These are phyloP conservation scores for Polymixis lichenea DNA, from an alignment of 2,888 invertebrate genomes.

Conservation along the genomic window DNA sequence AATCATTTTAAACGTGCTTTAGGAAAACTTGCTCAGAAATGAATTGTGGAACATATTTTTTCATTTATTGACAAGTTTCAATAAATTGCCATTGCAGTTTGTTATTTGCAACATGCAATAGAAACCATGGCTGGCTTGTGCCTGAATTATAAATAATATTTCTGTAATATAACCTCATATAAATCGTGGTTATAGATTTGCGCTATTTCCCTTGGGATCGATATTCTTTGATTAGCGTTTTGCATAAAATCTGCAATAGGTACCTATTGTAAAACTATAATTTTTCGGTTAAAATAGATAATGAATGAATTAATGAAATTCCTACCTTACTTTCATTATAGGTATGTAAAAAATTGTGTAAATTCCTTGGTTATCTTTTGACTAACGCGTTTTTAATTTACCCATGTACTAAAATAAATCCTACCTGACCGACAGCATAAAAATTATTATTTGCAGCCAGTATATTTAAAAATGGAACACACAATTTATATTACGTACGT, in stretches of 20 bases:
- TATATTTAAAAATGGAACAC: slow-evolving; percentile 13
- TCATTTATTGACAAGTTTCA: slow-evolving; percentile 50
- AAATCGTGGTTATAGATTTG: slow-evolving; percentile 51
- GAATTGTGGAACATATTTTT: slow-evolving; percentile 53
- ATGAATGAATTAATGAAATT: too few species aligned
- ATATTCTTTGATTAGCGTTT: slow-evolving; percentile 42
- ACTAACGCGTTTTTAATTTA: background rate
- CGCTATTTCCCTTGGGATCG: slow-evolving; percentile 40
- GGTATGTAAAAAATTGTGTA: background rate
- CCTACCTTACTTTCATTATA: background rate
- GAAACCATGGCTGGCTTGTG: slow-evolving; percentile 41
- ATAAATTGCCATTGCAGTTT: slow-evolving; percentile 59
- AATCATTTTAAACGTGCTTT: slow-evolving; percentile 45
- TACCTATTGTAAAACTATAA: background rate
- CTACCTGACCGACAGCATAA: background rate
- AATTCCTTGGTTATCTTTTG: background rate
- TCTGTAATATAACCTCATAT: slow-evolving; percentile 43
- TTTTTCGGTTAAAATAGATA: background rate
- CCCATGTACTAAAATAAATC: background rate
- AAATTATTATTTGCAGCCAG: background rate
- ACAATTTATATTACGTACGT: background rate
- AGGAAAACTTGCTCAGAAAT: slow-evolving; percentile 47
- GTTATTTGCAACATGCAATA: slow-evolving; percentile 64
- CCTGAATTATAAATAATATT: slow-evolving; percentile 42
- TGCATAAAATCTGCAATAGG: slow-evolving; percentile 30